These are phyloP conservation scores for Luehdorfia chinensis DNA, from an alignment of 1,140 invertebrate genomes.

Conservation along the genomic window DNA sequence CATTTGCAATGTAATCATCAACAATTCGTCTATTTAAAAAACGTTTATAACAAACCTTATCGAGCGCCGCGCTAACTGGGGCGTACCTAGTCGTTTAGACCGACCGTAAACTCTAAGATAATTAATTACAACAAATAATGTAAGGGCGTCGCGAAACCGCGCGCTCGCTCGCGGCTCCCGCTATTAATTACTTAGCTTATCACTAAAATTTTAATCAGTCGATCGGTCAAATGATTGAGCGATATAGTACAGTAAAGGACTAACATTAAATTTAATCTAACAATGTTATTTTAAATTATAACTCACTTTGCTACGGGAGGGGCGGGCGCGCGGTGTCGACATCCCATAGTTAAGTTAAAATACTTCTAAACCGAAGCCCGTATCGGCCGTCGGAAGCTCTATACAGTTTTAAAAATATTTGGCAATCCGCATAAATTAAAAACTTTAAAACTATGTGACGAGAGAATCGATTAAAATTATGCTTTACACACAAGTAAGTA, in stretches of 20 bases:
- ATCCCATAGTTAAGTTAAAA: conserved; percentile 22
- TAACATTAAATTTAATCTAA: conserved; percentile 77
- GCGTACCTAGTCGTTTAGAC: conserved; percentile 45
- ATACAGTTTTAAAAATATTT: conserved; percentile 72
- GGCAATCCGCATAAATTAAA: conserved; percentile 73
- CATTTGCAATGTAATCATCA: conserved; percentile 65
- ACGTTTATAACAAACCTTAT: conserved; percentile 67
- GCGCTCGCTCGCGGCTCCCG: conserved; percentile 31
- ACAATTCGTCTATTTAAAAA: conserved; percentile 68
- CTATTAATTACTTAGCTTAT: conserved; percentile 70
- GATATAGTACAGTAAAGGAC: conserved; percentile 76
- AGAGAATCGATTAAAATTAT: conserved; percentile 73
- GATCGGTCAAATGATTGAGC: conserved; percentile 76
- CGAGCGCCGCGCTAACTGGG: too few relatives aligned
- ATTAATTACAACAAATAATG: conserved; percentile 52
- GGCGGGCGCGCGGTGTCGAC: conserved; percentile 38
- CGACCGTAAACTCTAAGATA: conserved; percentile 50
- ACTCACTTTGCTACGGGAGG: conserved; percentile 58
- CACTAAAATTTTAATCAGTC: conserved; percentile 77
- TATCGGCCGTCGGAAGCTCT: conserved; percentile 47
- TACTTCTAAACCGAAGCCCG: conserved; percentile 33
- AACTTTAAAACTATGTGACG: conserved; percentile 73
- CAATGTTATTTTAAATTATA: conserved; percentile 76
- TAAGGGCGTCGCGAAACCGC: conserved; percentile 27
- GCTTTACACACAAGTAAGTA: conserved; percentile 69